Conservation (phyloP, 2,797 vertebrate species). For the Alectoris magna region DNA sequence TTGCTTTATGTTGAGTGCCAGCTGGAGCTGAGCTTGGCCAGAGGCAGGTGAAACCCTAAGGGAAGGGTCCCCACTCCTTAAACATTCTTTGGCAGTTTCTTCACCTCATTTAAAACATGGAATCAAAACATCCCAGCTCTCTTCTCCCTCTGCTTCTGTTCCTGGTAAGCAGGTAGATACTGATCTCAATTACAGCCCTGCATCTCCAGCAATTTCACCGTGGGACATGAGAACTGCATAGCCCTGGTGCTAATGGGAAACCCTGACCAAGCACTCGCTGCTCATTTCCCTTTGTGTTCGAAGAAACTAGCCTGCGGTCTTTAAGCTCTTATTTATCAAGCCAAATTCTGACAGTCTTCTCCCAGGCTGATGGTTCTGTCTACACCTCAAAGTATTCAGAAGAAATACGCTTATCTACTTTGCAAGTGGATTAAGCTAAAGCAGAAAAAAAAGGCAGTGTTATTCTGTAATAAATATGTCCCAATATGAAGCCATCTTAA, state of each 20-base stretch:
- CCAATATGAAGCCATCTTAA: background rate
- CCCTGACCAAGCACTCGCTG: background rate
- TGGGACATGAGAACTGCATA: background rate
- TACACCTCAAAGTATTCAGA: background rate
- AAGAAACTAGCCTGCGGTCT: constrained; percentile 14
- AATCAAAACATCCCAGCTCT: background rate
- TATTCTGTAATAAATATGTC: background rate
- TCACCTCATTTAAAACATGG: background rate
- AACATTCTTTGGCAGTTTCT: background rate
- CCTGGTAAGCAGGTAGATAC: background rate
- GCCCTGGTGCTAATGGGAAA: constrained; percentile 2
- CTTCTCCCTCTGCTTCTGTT: background rate
- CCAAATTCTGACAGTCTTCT: background rate
- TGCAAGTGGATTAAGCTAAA: background rate
- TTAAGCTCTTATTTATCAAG: background rate
- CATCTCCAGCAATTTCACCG: background rate
- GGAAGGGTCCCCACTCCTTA: background rate
- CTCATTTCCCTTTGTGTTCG: background rate
- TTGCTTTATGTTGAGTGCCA: background rate
- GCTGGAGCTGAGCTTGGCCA: background rate
- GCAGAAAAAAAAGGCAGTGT: background rate
- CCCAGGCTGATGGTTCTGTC: background rate
- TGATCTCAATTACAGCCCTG: background rate
- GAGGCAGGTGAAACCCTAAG: background rate
- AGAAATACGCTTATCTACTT: background rate